Conservation (phyloP, 2,888 invertebrate species). For the Cerastis leucographa region DNA sequence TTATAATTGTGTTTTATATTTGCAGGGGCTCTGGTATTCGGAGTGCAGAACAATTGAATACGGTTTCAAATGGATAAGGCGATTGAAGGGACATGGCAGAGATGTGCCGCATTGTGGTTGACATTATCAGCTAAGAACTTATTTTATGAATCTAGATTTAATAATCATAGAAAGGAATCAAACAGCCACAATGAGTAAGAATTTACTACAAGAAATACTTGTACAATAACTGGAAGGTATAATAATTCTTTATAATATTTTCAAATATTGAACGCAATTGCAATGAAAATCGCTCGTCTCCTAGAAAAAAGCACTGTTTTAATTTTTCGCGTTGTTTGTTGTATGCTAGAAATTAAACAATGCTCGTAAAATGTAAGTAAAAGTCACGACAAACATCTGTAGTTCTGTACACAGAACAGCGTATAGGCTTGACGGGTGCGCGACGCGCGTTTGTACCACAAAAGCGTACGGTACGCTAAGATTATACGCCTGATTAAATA, state of each 20-base stretch:
- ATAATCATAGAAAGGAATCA: background rate
- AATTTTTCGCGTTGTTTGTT: background rate
- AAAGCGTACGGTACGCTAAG: conserved; percentile 85
- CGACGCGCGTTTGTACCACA: conserved; percentile 81
- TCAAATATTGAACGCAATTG: background rate
- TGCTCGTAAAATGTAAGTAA: conserved; percentile 2
- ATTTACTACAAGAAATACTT: background rate
- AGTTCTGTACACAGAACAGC: conserved; percentile 55
- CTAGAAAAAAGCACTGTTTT: background rate
- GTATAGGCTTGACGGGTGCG: conserved; percentile 73
- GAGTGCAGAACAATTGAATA: background rate
- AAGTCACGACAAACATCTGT: conserved; percentile 22
- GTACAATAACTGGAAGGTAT: background rate
- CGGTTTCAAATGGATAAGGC: background rate
- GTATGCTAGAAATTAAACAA: conserved; percentile 10
- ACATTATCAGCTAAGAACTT: too few relatives aligned
- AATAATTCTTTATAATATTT: background rate
- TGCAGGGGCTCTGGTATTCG: background rate
- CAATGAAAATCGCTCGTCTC: background rate
- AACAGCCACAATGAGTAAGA: background rate
- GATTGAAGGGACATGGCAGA: background rate
- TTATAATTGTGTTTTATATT: conserved; percentile 18
- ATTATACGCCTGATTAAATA: conserved; percentile 90
- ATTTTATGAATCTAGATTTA: background rate
- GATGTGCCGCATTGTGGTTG: background rate